A percentile compares a stretch with the other conserved stretches of the same genome.
phyloP scores from a whole-genome alignment of 2,797 vertebrate species.

The Mus minutoides region DNA sequence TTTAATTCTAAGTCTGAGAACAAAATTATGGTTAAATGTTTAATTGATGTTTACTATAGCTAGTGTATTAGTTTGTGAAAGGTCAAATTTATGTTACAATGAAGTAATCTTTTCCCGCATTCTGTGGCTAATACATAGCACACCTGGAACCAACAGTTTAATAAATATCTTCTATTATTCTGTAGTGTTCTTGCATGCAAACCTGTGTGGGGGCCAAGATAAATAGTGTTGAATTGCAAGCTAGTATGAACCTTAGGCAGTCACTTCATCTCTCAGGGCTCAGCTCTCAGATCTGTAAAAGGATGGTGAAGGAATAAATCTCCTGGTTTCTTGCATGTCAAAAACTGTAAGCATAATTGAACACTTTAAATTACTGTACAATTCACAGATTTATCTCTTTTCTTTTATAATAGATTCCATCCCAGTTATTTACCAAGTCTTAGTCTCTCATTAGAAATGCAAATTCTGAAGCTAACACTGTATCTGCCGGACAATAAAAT shows the following conservation, averaged over 20 bases:
- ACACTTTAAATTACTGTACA: slow-evolving; percentile 57
- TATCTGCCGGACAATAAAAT: slow-evolving; percentile 12
- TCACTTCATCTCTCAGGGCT: slow-evolving; percentile 61
- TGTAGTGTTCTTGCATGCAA: slow-evolving; percentile 57
- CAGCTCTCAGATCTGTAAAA: slow-evolving; percentile 39
- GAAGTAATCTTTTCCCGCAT: slow-evolving; percentile 73
- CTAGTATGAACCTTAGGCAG: slow-evolving; percentile 26
- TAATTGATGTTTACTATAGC: slow-evolving; percentile 79
- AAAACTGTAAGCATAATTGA: slow-evolving; percentile 24
- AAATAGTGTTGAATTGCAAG: slow-evolving; percentile 62
- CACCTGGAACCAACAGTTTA: slow-evolving; percentile 44
- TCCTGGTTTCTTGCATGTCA: slow-evolving; percentile 37
- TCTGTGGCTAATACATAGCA: slow-evolving; percentile 65
- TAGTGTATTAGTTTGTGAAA: slow-evolving; percentile 71
- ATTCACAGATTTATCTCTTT: slow-evolving; percentile 37
- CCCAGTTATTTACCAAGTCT: neutral
- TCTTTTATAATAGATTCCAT: neutral
- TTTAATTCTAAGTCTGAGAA: slow-evolving; percentile 71
- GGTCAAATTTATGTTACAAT: slow-evolving; percentile 75
- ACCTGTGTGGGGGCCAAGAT: slow-evolving; percentile 17
- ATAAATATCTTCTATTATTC: slow-evolving; percentile 77
- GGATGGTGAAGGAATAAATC: slow-evolving; percentile 39
- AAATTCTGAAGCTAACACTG: neutral
- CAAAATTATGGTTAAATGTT: slow-evolving; percentile 78
- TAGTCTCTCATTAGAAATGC: slow-evolving; percentile 26